Evolutionary conservation across 2,888 invertebrate species (phyloP).

Genomic region (Clunio marinus): DNA sequence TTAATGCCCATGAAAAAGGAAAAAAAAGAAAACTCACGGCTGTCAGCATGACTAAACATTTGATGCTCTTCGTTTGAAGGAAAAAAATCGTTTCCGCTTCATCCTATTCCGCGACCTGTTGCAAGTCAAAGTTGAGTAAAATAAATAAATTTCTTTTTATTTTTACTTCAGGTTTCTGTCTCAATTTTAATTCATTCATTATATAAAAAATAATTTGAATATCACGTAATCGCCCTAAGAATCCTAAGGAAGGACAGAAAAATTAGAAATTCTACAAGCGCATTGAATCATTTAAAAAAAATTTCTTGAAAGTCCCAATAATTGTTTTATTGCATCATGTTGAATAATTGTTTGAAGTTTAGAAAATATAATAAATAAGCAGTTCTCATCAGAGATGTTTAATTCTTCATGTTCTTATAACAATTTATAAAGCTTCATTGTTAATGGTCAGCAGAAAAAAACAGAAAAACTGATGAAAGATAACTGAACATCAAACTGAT

Average conservation of each 20-base stretch:
- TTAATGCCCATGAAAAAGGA: constrained; percentile 4
- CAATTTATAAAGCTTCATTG: no score
- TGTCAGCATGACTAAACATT: constrained; percentile 36
- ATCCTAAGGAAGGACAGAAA: background rate
- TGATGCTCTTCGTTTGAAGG: background rate
- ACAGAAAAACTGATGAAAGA: background rate
- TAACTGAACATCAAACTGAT: constrained; percentile 10
- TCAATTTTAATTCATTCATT: background rate
- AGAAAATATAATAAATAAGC: no score
- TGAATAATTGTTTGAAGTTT: no score
- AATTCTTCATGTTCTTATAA: no score
- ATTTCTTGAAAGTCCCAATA: no score
- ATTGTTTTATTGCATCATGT: no score
- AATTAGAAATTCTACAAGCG: background rate
- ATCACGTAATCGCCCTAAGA: background rate
- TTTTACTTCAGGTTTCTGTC: background rate
- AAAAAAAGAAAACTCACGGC: constrained; percentile 19
- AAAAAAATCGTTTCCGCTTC: constrained; percentile 31
- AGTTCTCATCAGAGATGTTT: no score
- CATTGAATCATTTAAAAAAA: no score
- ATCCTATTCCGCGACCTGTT: constrained; percentile 30
- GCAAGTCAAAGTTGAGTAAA: background rate
- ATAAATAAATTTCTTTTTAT: background rate
- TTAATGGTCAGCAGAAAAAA: background rate
- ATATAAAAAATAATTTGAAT: constrained; percentile 1